phyloP scores from a whole-genome alignment of 2,797 vertebrate species.

The Argyrosomus regius region DNA sequence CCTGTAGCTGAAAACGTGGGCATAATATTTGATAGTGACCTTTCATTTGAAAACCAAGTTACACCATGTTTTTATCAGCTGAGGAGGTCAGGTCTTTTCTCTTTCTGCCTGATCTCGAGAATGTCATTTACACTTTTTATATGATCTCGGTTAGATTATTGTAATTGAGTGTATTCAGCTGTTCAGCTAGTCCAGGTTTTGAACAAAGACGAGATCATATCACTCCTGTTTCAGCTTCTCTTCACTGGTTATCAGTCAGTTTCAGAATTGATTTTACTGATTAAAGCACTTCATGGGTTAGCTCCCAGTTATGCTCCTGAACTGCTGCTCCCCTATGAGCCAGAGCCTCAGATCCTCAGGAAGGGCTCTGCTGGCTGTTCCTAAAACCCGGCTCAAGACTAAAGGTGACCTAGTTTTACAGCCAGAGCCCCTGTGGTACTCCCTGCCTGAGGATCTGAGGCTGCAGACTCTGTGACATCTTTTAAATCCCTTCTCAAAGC shows the following conservation, averaged over 20 bases:
- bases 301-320: not conserved
- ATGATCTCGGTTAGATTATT: no score
- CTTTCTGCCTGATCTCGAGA: no score
- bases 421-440: not conserved
- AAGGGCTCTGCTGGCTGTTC: not conserved
- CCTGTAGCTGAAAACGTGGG: no score
- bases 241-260: not conserved
- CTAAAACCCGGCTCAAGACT: not conserved
- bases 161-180: no score
- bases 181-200: no score
- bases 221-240: not conserved
- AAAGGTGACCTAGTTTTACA: not conserved
- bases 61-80: no score
- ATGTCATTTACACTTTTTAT: no score
- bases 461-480: not conserved
- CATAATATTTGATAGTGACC: no score
- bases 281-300: constrained; percentile 3
- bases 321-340: not conserved
- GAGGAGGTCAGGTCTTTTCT: no score
- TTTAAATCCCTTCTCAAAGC: not conserved
- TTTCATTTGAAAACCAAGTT: no score
- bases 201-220: no score
- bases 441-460: not conserved
- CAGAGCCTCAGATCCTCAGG: not conserved
- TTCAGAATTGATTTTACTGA: not conserved